Conservation (phyloP, 2,888 invertebrate genomes). For the Zootermopsis nevadensis region DNA sequence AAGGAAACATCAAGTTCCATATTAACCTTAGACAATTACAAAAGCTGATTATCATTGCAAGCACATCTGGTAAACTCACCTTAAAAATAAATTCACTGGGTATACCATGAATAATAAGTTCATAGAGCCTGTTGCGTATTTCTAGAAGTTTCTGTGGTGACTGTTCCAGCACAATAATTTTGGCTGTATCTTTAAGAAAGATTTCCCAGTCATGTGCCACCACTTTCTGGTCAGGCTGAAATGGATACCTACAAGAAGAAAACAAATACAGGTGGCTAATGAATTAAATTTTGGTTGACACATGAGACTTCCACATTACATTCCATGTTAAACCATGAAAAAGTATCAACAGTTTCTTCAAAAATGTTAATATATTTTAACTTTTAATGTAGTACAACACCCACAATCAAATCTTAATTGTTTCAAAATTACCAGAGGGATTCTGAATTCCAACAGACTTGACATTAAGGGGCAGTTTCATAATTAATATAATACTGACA, state of each 20-base stretch:
- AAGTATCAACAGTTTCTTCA: too few relatives aligned
- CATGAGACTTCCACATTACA: background rate
- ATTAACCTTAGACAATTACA: too few relatives aligned
- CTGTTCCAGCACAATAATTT: conserved; percentile 87
- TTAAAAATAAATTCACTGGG: conserved; percentile 93
- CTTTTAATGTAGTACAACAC: too few relatives aligned
- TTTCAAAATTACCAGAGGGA: too few relatives aligned
- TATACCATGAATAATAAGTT: conserved; percentile 92
- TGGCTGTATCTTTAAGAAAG: conserved; percentile 88
- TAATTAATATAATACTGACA: too few relatives aligned
- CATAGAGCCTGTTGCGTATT: conserved; percentile 90
- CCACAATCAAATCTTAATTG: too few relatives aligned
- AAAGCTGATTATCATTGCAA: too few relatives aligned
- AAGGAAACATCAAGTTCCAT: too few relatives aligned
- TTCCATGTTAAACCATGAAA: background rate
- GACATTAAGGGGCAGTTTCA: too few relatives aligned
- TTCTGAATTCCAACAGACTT: too few relatives aligned
- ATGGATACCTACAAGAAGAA: conserved; percentile 74
- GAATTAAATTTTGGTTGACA: background rate
- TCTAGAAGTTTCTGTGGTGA: conserved; percentile 85
- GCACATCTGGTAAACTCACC: conserved; percentile 58
- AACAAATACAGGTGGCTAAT: conserved; percentile 26
- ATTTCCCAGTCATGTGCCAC: conserved; percentile 93
- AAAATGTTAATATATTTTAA: too few relatives aligned
- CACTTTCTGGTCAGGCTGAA: conserved; percentile 81